Base-by-base conservation (phyloP, 2,888 invertebrate species). In the Torymus auratus region DNA sequence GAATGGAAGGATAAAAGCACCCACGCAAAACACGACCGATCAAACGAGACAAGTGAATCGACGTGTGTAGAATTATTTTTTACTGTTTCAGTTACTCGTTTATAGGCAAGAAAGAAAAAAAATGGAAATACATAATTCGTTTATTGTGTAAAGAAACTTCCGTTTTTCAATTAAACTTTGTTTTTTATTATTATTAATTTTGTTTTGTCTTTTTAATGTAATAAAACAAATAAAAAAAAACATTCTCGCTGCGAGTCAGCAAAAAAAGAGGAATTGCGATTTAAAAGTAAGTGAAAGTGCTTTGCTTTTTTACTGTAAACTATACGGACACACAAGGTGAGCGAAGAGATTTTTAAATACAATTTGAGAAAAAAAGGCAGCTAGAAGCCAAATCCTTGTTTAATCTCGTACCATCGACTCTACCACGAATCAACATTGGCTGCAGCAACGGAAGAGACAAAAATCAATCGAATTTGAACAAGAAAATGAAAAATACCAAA, bases 231-330 rank as follows among this genome's bases (percentile, higher is more conserved):
- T 60, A 60, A 75, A 70, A 75, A 70, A 4, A 56, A 64, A 73
- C 13, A 13, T 75, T 80, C 61, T 72, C 72, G 72, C 72, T 80
- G 72, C 72, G 71, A 76, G 76, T 80, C 80, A 81, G 77, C 77
- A 73, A 64, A 81, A 67, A 72, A 73, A 73, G 69, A 71, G 62
- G 69, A 73, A 78, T 73, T 73, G 73, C 77, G 50, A 70, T 62
- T 20, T 69, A 70, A 75, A 82, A 82, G 17, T 73, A 77, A 75
- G 75, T 80, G 75, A 80, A 82, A 82, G 71, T 78, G 80, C 80
- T 80, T 82, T 80, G 75, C 78, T 76, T 82, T 82, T 82, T 75
- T 82, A 80, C 82, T 82, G 80, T 82, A 77, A 80, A 78, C 23
- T 53, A 69, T 74, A 74, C 20, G 74, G 65, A 77, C 64, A 78